Percentiles rank a stretch among this genome's conserved stretches.
Evolutionary conservation across 2,888 invertebrate genomes (phyloP).

Genomic region (Ischnus inquisitorius): DNA sequence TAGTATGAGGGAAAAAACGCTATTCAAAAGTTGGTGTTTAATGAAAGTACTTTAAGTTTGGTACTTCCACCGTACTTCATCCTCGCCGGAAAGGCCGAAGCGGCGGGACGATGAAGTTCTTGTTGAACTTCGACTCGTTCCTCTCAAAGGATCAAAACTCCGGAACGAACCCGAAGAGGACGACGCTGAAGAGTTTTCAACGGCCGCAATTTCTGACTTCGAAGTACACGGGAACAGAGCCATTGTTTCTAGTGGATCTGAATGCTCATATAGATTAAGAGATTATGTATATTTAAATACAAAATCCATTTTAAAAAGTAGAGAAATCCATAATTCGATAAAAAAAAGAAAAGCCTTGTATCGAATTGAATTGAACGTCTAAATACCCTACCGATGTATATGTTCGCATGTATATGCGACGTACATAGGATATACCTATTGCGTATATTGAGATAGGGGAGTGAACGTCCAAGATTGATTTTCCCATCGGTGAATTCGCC

Average conservation of each 20-base stretch:
- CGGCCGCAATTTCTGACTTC: too few relatives aligned
- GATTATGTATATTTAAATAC: too few relatives aligned
- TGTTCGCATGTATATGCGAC: neutral
- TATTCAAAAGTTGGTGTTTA: neutral
- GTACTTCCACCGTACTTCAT: neutral
- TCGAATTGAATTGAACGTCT: neutral
- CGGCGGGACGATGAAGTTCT: too few relatives aligned
- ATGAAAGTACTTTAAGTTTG: neutral
- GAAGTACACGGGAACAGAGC: too few relatives aligned
- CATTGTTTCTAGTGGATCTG: too few relatives aligned
- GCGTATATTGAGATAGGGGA: constrained; percentile 30
- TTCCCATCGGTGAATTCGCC: constrained; percentile 34
- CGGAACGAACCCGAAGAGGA: too few relatives aligned
- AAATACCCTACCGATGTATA: neutral
- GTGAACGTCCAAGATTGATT: constrained; percentile 48
- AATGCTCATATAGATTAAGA: too few relatives aligned
- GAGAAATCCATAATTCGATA: too few relatives aligned
- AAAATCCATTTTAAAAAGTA: too few relatives aligned
- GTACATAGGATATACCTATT: neutral
- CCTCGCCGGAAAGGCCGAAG: neutral
- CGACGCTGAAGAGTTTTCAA: too few relatives aligned
- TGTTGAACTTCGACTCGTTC: too few relatives aligned
- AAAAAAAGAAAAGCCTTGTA: neutral
- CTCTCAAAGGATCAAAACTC: too few relatives aligned
- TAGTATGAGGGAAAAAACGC: neutral